phyloP scores from a whole-genome alignment of 1,140 invertebrate genomes.

The Atta texana region DNA sequence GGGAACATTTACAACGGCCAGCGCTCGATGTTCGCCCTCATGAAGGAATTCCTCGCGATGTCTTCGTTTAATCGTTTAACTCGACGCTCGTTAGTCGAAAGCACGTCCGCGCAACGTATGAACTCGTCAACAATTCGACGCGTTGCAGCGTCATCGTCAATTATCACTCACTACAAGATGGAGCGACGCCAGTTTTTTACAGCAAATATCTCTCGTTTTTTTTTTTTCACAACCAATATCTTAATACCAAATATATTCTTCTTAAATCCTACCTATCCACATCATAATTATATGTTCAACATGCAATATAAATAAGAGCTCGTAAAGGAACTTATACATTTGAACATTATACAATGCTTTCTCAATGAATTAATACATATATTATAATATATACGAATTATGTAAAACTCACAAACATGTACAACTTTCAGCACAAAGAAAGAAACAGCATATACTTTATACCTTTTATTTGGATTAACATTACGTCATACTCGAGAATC shows the following conservation, averaged over 20 bases:
- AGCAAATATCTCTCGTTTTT: not conserved
- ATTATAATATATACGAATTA: conserved; percentile 34
- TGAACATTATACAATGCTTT: conserved; percentile 44
- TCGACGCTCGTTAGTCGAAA: conserved; percentile 12
- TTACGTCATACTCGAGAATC: conserved; percentile 53
- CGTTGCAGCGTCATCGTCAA: conserved; percentile 27
- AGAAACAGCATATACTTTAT: conserved; percentile 49
- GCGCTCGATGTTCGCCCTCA: conserved; percentile 59
- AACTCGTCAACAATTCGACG: conserved; percentile 60
- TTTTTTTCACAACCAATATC: conserved; percentile 56
- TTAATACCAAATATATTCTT: conserved; percentile 53
- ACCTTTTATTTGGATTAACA: conserved; percentile 41
- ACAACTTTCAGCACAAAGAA: conserved; percentile 56
- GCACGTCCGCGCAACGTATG: conserved; percentile 53
- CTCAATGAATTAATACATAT: conserved; percentile 52
- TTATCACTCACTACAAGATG: conserved; percentile 11
- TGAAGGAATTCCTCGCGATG: conserved; percentile 54
- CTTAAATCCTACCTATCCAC: conserved; percentile 46
- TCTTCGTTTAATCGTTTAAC: conserved; percentile 15
- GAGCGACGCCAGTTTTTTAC: conserved; percentile 26
- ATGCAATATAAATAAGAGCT: conserved; percentile 58
- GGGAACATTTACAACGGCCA: conserved; percentile 69
- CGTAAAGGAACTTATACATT: conserved; percentile 44
- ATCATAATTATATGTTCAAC: conserved; percentile 49
- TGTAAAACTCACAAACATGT: conserved; percentile 51